Evolutionary conservation across 2,888 invertebrate species (phyloP).

Genomic region (Dynastes grantii): DNA sequence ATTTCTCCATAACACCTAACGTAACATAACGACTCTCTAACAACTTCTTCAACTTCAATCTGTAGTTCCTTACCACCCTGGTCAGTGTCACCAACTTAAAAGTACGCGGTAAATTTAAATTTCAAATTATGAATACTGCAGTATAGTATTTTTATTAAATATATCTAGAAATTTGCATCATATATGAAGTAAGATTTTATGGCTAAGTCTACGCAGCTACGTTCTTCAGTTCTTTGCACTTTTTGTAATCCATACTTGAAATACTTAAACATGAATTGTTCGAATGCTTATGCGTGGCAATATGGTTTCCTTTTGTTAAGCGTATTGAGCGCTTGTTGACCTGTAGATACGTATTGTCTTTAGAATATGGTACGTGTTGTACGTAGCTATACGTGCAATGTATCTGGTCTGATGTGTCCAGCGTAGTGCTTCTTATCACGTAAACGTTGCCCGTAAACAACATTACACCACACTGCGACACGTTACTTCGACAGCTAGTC

Average conservation of each 20-base stretch:
- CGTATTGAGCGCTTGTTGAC: slow-evolving; percentile 7
- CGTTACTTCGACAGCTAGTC: background rate
- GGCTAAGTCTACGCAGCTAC: no score
- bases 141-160: no score
- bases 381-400: slow-evolving; percentile 19
- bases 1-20: no score
- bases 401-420: slow-evolving; percentile 29
- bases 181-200: no score
- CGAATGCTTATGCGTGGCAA: background rate
- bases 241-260: background rate
- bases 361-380: background rate
- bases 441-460: slow-evolving; percentile 31
- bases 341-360: slow-evolving; percentile 7
- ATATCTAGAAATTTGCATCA: no score
- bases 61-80: no score
- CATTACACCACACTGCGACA: slow-evolving; percentile 35
- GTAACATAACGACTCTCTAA: no score
- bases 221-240: background rate
- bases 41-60: no score
- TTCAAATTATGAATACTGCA: no score
- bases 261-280: background rate
- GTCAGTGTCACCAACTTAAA: no score
- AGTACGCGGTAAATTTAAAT: no score
- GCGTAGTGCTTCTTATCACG: slow-evolving; percentile 34
- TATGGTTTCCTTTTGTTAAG: slow-evolving; percentile 2